Percentiles rank a stretch among this genome's conserved stretches.
Conservation (phyloP, 2,113 vertebrate species). For the Cyprinodon brontotheroides region DNA sequence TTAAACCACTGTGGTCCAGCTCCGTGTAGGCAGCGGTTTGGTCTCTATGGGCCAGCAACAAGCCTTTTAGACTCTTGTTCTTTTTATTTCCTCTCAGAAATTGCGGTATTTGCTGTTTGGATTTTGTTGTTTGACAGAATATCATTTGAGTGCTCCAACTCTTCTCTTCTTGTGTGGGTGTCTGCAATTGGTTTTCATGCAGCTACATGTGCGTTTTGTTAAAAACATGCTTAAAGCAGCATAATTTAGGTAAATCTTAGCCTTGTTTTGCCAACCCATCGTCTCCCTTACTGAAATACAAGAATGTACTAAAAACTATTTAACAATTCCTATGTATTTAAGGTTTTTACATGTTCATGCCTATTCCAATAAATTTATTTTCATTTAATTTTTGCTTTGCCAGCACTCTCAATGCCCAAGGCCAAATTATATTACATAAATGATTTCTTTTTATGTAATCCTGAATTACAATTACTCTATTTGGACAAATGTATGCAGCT, state of each 20-base stretch:
- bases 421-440: background rate
- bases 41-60: slow-evolving; percentile 30
- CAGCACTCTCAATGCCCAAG: background rate
- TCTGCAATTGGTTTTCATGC: slow-evolving; percentile 35
- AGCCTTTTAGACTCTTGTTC: slow-evolving; percentile 50
- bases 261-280: slow-evolving; percentile 35
- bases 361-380: slow-evolving; percentile 9
- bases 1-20: slow-evolving; percentile 38
- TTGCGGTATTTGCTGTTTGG: slow-evolving; percentile 32
- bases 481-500: background rate
- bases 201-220: slow-evolving; percentile 21
- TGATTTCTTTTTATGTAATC: background rate
- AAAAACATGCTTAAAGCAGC: slow-evolving; percentile 22
- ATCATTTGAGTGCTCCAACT: slow-evolving; percentile 34
- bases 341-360: slow-evolving; percentile 4
- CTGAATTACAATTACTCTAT: background rate
- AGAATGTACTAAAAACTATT: slow-evolving; percentile 18
- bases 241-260: slow-evolving; percentile 35
- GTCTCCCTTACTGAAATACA: slow-evolving; percentile 26
- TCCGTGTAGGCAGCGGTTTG: slow-evolving; percentile 27
- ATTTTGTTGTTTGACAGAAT: slow-evolving; percentile 42
- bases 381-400: background rate
- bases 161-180: slow-evolving; percentile 38
- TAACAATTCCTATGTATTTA: slow-evolving; percentile 16
- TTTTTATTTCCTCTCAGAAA: slow-evolving; percentile 43